Conservation (phyloP, 2,113 vertebrate species). For the Cathartes aura region DNA sequence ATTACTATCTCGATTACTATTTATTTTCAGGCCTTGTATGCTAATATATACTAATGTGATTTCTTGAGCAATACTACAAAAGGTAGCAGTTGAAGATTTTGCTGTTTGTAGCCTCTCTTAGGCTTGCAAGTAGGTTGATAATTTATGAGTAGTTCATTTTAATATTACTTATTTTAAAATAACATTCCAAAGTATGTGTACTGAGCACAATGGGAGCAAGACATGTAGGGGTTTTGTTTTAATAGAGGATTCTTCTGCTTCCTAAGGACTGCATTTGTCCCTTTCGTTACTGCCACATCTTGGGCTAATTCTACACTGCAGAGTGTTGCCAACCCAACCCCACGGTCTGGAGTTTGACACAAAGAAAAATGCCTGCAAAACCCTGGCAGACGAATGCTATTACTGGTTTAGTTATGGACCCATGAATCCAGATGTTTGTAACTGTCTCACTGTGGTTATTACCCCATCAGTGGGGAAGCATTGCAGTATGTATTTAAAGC, state of each 20-base stretch:
- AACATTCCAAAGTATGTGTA: not conserved
- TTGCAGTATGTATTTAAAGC: slow-evolving; percentile 9
- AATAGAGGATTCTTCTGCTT: not conserved
- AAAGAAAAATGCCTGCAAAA: slow-evolving; percentile 30
- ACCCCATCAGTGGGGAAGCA: slow-evolving; percentile 12
- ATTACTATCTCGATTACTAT: not conserved
- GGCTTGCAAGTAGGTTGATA: not conserved
- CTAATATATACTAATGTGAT: not conserved
- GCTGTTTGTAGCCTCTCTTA: not conserved
- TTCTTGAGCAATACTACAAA: not conserved
- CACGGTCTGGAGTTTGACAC: not conserved
- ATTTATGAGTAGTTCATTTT: not conserved
- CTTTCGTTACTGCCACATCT: slow-evolving; percentile 21
- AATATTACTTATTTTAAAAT: not conserved
- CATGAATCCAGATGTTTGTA: slow-evolving; percentile 50
- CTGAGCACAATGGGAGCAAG: not conserved
- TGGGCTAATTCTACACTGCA: not conserved
- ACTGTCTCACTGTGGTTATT: slow-evolving; percentile 32
- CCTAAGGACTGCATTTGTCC: not conserved
- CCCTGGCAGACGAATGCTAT: not conserved
- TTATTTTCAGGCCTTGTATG: not conserved
- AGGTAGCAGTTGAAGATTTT: not conserved
- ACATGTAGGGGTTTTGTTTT: not conserved
- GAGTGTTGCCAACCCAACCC: not conserved
- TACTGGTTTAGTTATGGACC: slow-evolving; percentile 24